Conservation (phyloP, 2,797 vertebrate species). For the Clarias laeviceps region DNA sequence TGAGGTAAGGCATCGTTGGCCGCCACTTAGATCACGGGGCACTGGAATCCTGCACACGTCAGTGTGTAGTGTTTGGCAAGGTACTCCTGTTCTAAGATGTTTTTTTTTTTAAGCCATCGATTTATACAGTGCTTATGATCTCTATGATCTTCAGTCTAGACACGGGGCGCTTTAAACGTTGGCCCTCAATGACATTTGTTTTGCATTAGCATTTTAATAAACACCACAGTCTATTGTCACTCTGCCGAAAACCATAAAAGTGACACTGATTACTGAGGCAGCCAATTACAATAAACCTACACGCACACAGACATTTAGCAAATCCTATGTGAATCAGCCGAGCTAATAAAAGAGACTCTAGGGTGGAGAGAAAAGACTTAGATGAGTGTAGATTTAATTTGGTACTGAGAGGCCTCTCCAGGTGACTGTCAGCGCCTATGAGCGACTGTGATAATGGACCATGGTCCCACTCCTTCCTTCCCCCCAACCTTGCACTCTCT, state of each 20-base stretch:
- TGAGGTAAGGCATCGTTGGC: slow-evolving; percentile 65
- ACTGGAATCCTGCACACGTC: slow-evolving; percentile 57
- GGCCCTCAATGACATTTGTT: slow-evolving; percentile 65
- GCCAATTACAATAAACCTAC: slow-evolving; percentile 37
- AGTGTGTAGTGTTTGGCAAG: slow-evolving; percentile 61
- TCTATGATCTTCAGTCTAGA: slow-evolving; percentile 66
- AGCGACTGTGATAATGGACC: slow-evolving; percentile 68
- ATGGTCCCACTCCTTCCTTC: slow-evolving; percentile 51
- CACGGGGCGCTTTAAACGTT: slow-evolving; percentile 62
- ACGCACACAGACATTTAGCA: background rate
- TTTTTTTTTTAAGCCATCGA: slow-evolving; percentile 53
- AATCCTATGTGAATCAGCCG: slow-evolving; percentile 21
- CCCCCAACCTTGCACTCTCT: background rate
- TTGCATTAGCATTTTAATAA: slow-evolving; percentile 56
- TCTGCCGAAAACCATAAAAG: slow-evolving; percentile 30
- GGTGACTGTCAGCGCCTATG: slow-evolving; percentile 70
- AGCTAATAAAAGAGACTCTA: slow-evolving; percentile 64
- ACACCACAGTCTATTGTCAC: slow-evolving; percentile 54
- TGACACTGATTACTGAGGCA: slow-evolving; percentile 50
- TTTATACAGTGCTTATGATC: slow-evolving; percentile 69
- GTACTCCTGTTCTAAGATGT: slow-evolving; percentile 51
- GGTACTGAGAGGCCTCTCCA: slow-evolving; percentile 67
- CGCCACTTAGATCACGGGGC: slow-evolving; percentile 53
- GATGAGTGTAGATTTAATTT: slow-evolving; percentile 74
- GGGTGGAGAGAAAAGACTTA: slow-evolving; percentile 64